Evolutionary conservation across 1,140 invertebrate species (phyloP).

Genomic region (Mya arenaria): DNA sequence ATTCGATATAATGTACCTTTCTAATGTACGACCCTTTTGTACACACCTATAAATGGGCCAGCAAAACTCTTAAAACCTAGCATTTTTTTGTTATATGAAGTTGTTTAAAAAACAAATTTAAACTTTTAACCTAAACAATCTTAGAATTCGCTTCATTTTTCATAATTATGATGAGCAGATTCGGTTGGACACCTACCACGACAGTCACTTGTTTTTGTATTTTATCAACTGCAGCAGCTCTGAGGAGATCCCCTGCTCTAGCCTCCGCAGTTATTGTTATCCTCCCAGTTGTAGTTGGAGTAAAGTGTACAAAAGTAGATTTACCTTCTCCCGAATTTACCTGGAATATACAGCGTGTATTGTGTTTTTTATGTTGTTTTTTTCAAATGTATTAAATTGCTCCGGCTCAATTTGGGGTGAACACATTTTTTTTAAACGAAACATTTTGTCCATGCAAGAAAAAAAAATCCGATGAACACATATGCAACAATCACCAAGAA

Average conservation of each 20-base stretch:
- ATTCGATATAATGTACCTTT: no score
- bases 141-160: no score
- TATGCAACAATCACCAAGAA: background rate
- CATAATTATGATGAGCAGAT: no score
- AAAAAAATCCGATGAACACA: background rate
- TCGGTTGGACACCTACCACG: no score
- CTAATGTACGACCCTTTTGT: no score
- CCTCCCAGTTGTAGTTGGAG: background rate
- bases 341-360: background rate
- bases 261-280: background rate
- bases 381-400: background rate
- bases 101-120: no score
- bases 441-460: background rate
- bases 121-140: no score
- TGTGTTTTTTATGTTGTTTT: background rate
- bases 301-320: conserved; percentile 22
- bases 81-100: no score
- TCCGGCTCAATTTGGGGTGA: background rate
- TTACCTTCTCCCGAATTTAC: background rate
- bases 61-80: no score
- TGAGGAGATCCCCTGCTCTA: conserved; percentile 18
- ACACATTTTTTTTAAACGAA: background rate
- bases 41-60: no score
- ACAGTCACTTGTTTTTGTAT: background rate
- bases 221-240: background rate